phyloP scores from a whole-genome alignment of 2,113 vertebrate species.

The Lethenteron camtschaticum region DNA sequence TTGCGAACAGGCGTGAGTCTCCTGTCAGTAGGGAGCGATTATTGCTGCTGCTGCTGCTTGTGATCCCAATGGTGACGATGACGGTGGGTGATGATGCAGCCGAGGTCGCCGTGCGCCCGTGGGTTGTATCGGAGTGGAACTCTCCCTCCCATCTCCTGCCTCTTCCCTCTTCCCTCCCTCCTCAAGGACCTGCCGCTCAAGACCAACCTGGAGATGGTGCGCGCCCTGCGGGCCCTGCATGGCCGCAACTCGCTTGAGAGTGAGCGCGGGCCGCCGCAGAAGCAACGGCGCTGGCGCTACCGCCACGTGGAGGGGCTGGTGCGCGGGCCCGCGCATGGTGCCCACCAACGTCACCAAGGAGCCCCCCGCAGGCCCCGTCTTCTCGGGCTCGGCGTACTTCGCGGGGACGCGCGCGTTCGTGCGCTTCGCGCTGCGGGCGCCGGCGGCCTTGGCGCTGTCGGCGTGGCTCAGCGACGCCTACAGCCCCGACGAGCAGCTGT shows the following conservation, averaged over 20 bases:
- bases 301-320: conserved; percentile 19
- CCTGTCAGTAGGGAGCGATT: too few species aligned
- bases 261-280: conserved; percentile 19
- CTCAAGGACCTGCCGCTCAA: conserved; percentile 56
- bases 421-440: conserved; percentile 25
- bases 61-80: too few species aligned
- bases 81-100: too few species aligned
- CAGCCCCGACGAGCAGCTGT: conserved; percentile 68
- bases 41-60: too few species aligned
- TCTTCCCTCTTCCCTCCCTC: too few species aligned
- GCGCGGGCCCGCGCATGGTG: neutral
- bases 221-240: conserved; percentile 26
- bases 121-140: too few species aligned
- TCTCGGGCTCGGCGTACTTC: conserved; percentile 49
- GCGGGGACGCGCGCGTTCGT: conserved; percentile 43
- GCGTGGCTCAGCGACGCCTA: conserved; percentile 69
- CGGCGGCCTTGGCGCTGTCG: conserved; percentile 20
- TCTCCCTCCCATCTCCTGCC: too few species aligned
- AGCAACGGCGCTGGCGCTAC: conserved; percentile 36
- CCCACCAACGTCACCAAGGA: conserved; percentile 18
- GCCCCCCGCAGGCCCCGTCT: conserved; percentile 35
- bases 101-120: too few species aligned
- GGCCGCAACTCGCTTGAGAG: conserved; percentile 60
- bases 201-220: conserved; percentile 53
- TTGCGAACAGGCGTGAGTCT: too few species aligned